Evolutionary conservation across 2,888 invertebrate species (phyloP).

Genomic region (Himalopsyche japonica): DNA sequence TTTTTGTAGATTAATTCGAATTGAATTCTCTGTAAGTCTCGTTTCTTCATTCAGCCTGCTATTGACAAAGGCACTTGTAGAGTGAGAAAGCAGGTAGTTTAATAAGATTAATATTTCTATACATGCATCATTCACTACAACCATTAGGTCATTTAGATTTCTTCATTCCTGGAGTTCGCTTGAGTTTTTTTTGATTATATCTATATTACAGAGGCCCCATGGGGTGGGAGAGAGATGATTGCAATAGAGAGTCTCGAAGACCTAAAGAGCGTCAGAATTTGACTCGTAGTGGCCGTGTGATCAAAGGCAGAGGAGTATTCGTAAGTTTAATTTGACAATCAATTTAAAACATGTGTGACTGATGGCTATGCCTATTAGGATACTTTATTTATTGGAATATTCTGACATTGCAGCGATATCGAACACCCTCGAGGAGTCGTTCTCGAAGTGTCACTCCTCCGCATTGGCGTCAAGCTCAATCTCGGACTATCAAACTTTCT

Average conservation of each 20-base stretch:
- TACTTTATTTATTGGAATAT: background rate
- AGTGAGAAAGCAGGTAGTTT: too few species aligned
- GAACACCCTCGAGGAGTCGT: slow-evolving; percentile 82
- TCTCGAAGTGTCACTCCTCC: slow-evolving; percentile 90
- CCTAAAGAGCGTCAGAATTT: slow-evolving; percentile 57
- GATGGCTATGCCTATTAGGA: background rate
- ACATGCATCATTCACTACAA: too few species aligned
- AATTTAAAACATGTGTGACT: background rate
- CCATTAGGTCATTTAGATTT: too few species aligned
- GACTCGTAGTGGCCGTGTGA: slow-evolving; percentile 78
- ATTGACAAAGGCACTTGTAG: too few species aligned
- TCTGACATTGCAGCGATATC: slow-evolving; percentile 69
- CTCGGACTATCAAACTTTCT: slow-evolving; percentile 79
- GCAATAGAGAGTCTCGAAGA: slow-evolving; percentile 44
- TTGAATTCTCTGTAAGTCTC: too few species aligned
- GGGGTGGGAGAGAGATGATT: slow-evolving; percentile 3
- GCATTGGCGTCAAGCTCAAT: slow-evolving; percentile 90
- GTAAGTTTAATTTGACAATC: slow-evolving; percentile 63
- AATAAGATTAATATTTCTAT: too few species aligned
- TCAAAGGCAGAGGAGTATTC: slow-evolving; percentile 90
- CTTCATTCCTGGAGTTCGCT: too few species aligned
- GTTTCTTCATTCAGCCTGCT: too few species aligned
- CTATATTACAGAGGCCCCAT: background rate
- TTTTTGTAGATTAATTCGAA: too few species aligned
- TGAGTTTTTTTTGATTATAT: background rate